Evolutionary conservation across 2,888 invertebrate species (phyloP).

Genomic region (Didymodactylos carnosus): DNA sequence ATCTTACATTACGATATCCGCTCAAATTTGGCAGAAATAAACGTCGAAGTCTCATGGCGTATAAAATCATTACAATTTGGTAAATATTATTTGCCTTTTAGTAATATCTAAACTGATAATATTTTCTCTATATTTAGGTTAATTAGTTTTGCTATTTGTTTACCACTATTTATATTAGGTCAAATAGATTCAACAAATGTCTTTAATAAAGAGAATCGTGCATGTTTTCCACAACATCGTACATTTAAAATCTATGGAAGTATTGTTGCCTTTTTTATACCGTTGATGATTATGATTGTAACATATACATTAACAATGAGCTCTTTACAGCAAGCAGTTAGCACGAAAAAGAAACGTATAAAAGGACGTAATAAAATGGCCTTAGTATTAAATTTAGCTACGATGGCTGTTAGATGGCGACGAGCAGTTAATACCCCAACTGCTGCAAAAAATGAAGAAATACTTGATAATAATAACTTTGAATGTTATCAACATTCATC

Average conservation of each 20-base stretch:
- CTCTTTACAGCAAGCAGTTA: background rate
- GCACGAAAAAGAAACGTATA: background rate
- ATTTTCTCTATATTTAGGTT: slow-evolving; percentile 31
- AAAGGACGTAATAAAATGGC: background rate
- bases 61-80: slow-evolving; percentile 86
- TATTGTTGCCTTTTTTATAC: slow-evolving; percentile 83
- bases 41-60: slow-evolving; percentile 27
- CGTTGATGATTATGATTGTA: slow-evolving; percentile 73
- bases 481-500: too few relatives aligned
- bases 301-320: slow-evolving; percentile 70
- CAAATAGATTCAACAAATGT: slow-evolving; percentile 43
- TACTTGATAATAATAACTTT: too few relatives aligned
- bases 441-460: too few relatives aligned
- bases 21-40: slow-evolving; percentile 43
- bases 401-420: background rate
- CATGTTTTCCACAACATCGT: slow-evolving; percentile 13
- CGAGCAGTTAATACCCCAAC: background rate
- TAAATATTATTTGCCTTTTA: background rate
- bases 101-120: background rate
- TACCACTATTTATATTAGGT: slow-evolving; percentile 36
- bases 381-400: background rate
- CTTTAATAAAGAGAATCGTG: background rate
- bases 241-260: slow-evolving; percentile 60
- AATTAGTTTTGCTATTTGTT: slow-evolving; percentile 45
- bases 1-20: slow-evolving; percentile 68